These are phyloP conservation scores for Cyprinodon tularosa DNA, from an alignment of 2,113 vertebrate genomes.

Conservation along the genomic window DNA sequence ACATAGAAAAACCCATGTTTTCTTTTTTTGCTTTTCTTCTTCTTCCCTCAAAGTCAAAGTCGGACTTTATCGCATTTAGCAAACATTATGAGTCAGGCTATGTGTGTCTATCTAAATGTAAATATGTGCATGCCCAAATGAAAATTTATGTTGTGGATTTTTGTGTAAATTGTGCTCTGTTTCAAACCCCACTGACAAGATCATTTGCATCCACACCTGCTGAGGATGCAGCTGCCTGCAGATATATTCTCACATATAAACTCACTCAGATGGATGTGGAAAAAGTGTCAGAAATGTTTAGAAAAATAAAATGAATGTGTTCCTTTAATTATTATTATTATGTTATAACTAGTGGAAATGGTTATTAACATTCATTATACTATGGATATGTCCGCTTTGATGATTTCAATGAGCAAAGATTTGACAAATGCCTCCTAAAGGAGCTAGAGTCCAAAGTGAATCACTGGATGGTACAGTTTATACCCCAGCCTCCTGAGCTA, in stretches of 20 bases:
- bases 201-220: slow-evolving; percentile 55
- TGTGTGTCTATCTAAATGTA: background rate
- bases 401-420: slow-evolving; percentile 1
- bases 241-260: slow-evolving; percentile 46
- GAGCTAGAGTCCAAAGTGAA: slow-evolving; percentile 33
- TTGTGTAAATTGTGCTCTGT: slow-evolving; percentile 35
- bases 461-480: slow-evolving; percentile 52
- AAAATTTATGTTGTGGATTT: slow-evolving; percentile 26
- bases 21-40: background rate
- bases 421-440: slow-evolving; percentile 17
- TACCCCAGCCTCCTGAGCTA: slow-evolving; percentile 51
- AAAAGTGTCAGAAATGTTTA: slow-evolving; percentile 10
- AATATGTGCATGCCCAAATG: background rate
- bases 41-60: background rate
- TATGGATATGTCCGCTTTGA: background rate
- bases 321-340: too few species aligned
- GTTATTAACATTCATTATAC: background rate
- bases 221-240: slow-evolving; percentile 49
- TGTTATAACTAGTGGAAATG: background rate
- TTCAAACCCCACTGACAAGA: slow-evolving; percentile 17
- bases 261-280: slow-evolving; percentile 17
- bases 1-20: slow-evolving; percentile 19
- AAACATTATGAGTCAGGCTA: background rate
- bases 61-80: background rate
- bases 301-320: background rate